Base-by-base conservation (phyloP, 2,888 invertebrate species). In the Oligia strigilis region DNA sequence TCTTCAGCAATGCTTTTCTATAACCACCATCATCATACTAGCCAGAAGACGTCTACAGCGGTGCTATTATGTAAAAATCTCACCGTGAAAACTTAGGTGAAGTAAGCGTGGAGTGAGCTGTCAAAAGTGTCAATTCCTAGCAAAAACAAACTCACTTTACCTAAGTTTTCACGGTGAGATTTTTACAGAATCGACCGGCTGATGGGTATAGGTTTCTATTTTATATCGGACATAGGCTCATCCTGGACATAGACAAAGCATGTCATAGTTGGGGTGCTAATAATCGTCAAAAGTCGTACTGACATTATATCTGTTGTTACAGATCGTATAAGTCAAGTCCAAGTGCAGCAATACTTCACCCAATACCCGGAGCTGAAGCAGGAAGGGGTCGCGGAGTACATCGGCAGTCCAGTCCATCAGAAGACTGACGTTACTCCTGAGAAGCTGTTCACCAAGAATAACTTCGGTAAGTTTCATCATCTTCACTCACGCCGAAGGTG, bases 371-470 rank as follows among this genome's bases (percentile, higher is more conserved):
- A 92, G 66, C 78, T 94, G 72, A 84, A 89, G 64, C 78, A 87
- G 3, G 87, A 91, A 1, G 93, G 92, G 0, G 92, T 91, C 0
- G 86, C 87, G 0, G 91, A 93, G n/a, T 91, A 91, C 89, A 89
- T 93, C 70, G 87, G 91, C n/a, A 92, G 77, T 43, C 86, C 88
- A 11, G 29, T 90, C 36, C 89, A 92, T 14, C 87, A 87, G 69
- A 90, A 86, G 43, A 89, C 87, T 52, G 82, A 84, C 29, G 73
- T 88, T 64, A 91, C 91, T 0, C 89, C 92, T 14, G 94, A 94
- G 72, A 92, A 93, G 77, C 90, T 94, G 78, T 95, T 95, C 87
- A 91, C 88, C 77, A 95, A 91, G 80, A 88, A 88, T 77, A 86
- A 82, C 6, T 93, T 92, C 73, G 93, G 88, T 62, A 62, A 62